Percentiles rank a stretch among this genome's conserved stretches.
Conservation (phyloP, 2,888 invertebrate species). For the Thecophora atra region DNA sequence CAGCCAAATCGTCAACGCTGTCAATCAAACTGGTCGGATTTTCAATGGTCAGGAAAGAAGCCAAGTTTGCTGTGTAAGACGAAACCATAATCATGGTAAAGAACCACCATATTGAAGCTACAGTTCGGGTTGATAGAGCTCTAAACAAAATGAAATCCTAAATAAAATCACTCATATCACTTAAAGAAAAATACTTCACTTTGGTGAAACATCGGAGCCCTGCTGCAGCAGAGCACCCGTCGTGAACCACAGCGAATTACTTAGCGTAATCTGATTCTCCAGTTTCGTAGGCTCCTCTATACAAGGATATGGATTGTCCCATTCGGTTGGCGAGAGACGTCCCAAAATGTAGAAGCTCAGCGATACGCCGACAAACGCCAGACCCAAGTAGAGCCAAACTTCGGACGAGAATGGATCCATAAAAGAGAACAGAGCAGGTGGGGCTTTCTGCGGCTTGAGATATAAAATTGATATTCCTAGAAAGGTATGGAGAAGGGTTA, state of each 20-base stretch:
- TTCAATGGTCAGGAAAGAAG: constrained; percentile 88
- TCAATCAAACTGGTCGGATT: constrained; percentile 76
- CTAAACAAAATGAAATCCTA: constrained; percentile 65
- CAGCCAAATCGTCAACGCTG: constrained; percentile 83
- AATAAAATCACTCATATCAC: neutral
- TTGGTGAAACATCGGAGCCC: constrained; percentile 87
- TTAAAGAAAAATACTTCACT: constrained; percentile 68
- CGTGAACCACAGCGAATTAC: constrained; percentile 90
- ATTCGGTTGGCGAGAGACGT: constrained; percentile 84
- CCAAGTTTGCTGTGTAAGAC: constrained; percentile 90
- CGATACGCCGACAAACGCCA: constrained; percentile 82
- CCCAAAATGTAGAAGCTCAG: constrained; percentile 81
- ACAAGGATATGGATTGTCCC: constrained; percentile 88
- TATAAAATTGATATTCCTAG: constrained; percentile 87
- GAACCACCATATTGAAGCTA: constrained; percentile 90
- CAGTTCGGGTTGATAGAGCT: constrained; percentile 85
- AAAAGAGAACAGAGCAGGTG: constrained; percentile 90
- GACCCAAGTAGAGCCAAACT: constrained; percentile 86
- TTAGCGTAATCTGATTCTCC: constrained; percentile 83
- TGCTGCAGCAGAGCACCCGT: constrained; percentile 88
- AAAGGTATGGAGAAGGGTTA: neutral
- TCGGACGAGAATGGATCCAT: constrained; percentile 86
- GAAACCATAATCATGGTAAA: constrained; percentile 81
- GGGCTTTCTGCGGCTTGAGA: constrained; percentile 82
- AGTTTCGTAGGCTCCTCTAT: constrained; percentile 83